phyloP scores from a whole-genome alignment of 2,888 invertebrate species.

The Mesopsocus fuscifrons region DNA sequence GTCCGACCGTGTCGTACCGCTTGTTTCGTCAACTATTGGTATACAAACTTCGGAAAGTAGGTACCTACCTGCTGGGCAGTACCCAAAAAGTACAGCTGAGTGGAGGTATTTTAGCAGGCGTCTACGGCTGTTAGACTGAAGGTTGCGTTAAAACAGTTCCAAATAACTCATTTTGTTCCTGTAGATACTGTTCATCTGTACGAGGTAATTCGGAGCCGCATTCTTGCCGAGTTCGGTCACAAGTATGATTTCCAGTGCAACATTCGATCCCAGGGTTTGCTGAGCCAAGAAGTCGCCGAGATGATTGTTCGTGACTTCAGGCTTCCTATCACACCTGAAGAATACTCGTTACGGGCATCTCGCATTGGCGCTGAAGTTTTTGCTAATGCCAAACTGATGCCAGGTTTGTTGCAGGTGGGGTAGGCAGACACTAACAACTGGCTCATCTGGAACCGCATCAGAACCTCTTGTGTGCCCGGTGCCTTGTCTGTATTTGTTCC shows the following conservation, averaged over 20 bases:
- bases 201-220: background rate
- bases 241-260: background rate
- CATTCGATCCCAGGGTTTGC: background rate
- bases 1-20: no score
- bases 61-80: no score
- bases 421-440: background rate
- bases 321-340: constrained; percentile 43
- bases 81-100: background rate
- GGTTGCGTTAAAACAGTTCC: no score
- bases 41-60: no score
- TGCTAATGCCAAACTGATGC: constrained; percentile 38
- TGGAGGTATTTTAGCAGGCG: background rate
- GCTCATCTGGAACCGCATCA: background rate
- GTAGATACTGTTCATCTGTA: background rate
- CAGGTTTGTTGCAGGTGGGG: constrained; percentile 32
- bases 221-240: background rate
- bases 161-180: constrained; percentile 3
- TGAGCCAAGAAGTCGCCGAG: constrained; percentile 36
- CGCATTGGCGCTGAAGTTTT: constrained; percentile 38
- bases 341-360: constrained; percentile 42
- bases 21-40: no score
- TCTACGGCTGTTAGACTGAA: no score
- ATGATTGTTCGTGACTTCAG: constrained; percentile 45
- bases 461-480: background rate
- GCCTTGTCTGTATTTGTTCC: background rate